Percentiles rank a stretch among this genome's conserved stretches.
These are phyloP conservation scores for Acanthiza pusilla DNA, from an alignment of 2,797 vertebrate genomes.

Conservation along the genomic window DNA sequence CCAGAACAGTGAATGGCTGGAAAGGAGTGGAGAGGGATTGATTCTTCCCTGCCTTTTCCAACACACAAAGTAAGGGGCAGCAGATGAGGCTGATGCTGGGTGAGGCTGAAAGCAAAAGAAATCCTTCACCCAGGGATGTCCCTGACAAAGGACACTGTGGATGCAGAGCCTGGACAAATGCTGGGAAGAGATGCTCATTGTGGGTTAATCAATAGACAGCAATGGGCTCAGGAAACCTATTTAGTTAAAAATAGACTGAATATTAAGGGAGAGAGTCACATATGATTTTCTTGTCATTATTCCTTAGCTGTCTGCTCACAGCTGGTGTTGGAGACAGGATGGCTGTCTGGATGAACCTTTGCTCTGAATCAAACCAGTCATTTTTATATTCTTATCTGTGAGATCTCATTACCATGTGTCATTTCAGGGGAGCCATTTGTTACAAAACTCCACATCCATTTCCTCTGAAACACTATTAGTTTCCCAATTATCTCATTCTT, in stretches of 20 bases:
- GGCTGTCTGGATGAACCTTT: not conserved
- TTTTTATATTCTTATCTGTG: not conserved
- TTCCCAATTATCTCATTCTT: not conserved
- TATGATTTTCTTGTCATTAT: not conserved
- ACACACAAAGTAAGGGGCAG: not conserved
- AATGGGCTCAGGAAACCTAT: not conserved
- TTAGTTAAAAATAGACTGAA: not conserved
- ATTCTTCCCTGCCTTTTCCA: not conserved
- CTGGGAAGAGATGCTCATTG: not conserved
- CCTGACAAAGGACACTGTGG: not conserved
- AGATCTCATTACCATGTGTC: not conserved
- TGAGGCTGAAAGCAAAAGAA: not conserved
- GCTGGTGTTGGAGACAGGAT: not conserved
- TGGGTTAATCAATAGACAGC: not conserved
- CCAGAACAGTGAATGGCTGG: not conserved
- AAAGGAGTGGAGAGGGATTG: not conserved
- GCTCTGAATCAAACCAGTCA: not conserved
- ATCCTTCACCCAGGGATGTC: not conserved
- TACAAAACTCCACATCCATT: not conserved
- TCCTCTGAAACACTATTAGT: not conserved
- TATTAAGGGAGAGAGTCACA: not conserved
- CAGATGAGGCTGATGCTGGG: not conserved
- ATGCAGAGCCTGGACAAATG: not conserved
- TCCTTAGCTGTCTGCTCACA: not conserved
- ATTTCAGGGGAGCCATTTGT: not conserved